These are phyloP conservation scores for Steromphala cineraria DNA, from an alignment of 2,888 invertebrate genomes.

Conservation along the genomic window DNA sequence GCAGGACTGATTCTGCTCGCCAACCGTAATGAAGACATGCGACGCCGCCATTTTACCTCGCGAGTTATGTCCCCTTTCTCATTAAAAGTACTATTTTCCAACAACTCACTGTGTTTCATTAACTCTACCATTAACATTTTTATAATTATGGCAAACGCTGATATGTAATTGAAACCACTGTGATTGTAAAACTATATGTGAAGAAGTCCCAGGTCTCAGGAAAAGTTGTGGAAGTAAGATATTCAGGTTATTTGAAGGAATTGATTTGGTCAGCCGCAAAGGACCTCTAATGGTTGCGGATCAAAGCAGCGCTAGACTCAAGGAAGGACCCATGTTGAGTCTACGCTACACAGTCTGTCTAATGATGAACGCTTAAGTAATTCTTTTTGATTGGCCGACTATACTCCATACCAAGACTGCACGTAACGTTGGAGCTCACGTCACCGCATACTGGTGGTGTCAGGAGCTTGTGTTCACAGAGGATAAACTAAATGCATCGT, in stretches of 20 bases:
- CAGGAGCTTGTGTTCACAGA: not conserved
- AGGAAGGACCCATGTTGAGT: not conserved
- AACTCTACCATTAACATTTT: no score
- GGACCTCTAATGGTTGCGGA: not conserved
- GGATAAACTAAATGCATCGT: not conserved
- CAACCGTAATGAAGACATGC: slow-evolving; percentile 1
- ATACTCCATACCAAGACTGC: not conserved
- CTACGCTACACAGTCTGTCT: not conserved
- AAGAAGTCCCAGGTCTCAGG: no score
- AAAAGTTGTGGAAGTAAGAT: not conserved
- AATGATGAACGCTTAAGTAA: not conserved
- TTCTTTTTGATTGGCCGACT: not conserved
- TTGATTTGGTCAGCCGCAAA: not conserved
- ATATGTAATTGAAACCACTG: no score
- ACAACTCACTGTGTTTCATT: no score
- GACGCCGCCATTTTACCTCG: not conserved
- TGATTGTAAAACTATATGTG: no score
- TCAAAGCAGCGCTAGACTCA: not conserved
- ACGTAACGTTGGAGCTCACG: not conserved
- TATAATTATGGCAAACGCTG: no score
- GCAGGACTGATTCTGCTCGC: not conserved
- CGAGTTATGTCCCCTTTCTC: not conserved
- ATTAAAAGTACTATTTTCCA: no score
- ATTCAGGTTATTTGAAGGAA: not conserved
- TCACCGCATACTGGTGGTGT: not conserved